Conservation (phyloP, 2,797 vertebrate genomes). For the Micropoecilia bifurca region DNA sequence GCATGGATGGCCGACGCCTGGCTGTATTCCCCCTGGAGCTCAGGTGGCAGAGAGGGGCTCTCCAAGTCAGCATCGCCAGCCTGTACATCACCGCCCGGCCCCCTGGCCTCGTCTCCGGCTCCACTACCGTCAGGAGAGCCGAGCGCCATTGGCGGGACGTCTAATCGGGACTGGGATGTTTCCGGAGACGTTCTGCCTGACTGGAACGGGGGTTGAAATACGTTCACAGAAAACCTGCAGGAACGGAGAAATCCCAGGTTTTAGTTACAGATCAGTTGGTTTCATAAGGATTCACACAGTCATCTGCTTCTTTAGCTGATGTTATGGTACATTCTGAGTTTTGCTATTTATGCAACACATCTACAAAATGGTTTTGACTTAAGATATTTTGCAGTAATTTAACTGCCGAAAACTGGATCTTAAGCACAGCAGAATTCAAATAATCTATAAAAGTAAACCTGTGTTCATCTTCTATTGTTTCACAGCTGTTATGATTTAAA, state of each 20-base stretch:
- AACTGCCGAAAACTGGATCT: neutral
- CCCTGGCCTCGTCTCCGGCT: constrained; percentile 68
- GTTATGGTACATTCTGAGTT: neutral
- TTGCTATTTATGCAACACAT: neutral
- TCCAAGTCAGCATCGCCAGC: constrained; percentile 67
- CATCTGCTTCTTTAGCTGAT: neutral
- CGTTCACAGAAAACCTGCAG: constrained; percentile 93
- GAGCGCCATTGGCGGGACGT: constrained; percentile 66
- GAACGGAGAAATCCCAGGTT: neutral
- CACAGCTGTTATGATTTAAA: neutral
- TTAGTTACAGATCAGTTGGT: neutral
- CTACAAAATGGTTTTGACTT: neutral
- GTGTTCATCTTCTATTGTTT: neutral
- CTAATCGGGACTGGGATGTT: constrained; percentile 71
- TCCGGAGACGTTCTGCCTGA: constrained; percentile 91
- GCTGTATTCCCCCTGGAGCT: constrained; percentile 45
- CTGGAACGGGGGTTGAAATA: constrained; percentile 97
- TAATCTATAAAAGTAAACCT: neutral
- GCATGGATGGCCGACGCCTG: constrained; percentile 55
- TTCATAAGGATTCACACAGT: neutral
- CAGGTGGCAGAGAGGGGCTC: constrained; percentile 53
- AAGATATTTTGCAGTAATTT: neutral
- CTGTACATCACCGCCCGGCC: constrained; percentile 30
- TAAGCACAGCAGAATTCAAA: neutral
- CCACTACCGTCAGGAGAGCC: constrained; percentile 69